These are phyloP conservation scores for Oreohelix idahoensis DNA, from an alignment of 1,140 invertebrate genomes.

Conservation along the genomic window DNA sequence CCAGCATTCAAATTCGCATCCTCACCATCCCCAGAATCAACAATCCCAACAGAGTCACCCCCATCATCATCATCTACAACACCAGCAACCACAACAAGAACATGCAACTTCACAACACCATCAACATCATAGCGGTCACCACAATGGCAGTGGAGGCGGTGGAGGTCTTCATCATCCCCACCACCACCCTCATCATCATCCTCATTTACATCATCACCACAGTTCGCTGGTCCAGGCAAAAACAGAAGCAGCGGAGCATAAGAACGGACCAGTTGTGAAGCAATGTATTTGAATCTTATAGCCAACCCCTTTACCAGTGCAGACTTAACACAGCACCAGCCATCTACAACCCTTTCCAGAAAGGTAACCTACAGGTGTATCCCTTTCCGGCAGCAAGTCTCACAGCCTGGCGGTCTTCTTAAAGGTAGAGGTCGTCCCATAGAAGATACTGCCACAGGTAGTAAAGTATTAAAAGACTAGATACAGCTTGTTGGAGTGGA, in stretches of 20 bases:
- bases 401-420: too few relatives aligned
- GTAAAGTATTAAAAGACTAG: too few relatives aligned
- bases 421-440: too few relatives aligned
- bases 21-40: conserved; percentile 10
- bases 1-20: conserved; percentile 30
- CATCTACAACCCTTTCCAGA: too few relatives aligned
- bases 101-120: conserved; percentile 1
- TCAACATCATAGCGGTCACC: conserved; percentile 21
- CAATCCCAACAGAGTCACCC: conserved; percentile 10
- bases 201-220: conserved; percentile 10
- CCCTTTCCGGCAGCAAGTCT: too few relatives aligned
- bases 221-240: background rate
- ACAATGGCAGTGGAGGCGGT: background rate
- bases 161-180: conserved; percentile 26
- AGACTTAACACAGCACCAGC: too few relatives aligned
- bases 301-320: too few relatives aligned
- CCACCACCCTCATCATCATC: conserved; percentile 29
- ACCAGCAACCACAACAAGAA: conserved; percentile 32
- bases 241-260: conserved; percentile 4
- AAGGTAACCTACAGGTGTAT: too few relatives aligned
- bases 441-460: too few relatives aligned
- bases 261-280: background rate
- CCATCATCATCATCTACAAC: conserved; percentile 29
- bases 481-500: too few relatives aligned
- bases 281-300: too few relatives aligned